Conservation (phyloP, 2,797 vertebrate species). For the Anisognathus igniventris region DNA sequence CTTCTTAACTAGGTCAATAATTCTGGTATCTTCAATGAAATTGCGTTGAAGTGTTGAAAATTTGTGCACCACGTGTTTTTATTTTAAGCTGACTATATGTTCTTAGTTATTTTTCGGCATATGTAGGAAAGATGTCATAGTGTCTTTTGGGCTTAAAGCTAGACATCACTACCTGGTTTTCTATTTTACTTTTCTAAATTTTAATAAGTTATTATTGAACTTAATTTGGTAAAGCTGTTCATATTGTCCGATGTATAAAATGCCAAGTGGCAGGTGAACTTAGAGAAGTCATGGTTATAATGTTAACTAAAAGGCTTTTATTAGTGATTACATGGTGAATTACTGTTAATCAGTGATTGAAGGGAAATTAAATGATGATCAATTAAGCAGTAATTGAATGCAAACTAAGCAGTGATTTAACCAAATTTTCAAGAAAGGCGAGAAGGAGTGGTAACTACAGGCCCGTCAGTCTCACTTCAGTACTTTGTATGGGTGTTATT, state of each 20-base stretch:
- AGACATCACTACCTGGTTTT: background rate
- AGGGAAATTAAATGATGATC: background rate
- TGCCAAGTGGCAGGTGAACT: background rate
- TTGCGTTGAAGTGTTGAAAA: background rate
- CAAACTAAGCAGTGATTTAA: background rate
- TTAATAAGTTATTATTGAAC: background rate
- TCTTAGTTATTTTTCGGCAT: background rate
- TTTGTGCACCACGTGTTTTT: background rate
- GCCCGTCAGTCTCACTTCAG: background rate
- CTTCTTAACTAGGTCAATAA: background rate
- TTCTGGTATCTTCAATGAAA: background rate
- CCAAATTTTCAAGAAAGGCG: background rate
- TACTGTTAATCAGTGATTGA: background rate
- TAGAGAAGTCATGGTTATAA: background rate
- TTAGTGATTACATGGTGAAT: background rate
- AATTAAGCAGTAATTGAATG: background rate
- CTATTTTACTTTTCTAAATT: background rate
- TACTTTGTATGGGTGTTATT: background rate
- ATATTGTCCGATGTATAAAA: background rate
- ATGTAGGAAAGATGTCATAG: background rate
- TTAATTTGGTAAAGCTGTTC: background rate
- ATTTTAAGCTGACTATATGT: background rate
- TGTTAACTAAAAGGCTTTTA: background rate
- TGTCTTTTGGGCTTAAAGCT: background rate
- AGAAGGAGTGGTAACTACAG: background rate